Percentiles rank a stretch among this genome's conserved stretches.
Conservation (phyloP, 2,797 vertebrate species). For the Lutjanus argentimaculatus region DNA sequence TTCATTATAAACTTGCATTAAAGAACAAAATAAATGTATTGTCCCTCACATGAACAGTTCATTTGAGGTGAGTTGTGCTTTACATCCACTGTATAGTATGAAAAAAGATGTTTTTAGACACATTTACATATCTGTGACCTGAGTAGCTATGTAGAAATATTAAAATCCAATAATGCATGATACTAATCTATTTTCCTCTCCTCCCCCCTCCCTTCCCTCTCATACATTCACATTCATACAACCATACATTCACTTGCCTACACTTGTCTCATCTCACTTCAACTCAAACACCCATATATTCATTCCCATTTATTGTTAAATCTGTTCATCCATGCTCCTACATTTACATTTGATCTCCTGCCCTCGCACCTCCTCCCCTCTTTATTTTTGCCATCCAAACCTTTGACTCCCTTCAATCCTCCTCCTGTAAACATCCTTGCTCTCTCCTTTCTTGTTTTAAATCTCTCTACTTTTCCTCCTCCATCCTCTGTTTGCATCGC, state of each 20-base stretch:
- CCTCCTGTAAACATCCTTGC: neutral
- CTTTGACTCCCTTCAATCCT: neutral
- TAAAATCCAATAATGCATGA: slow-evolving; percentile 13
- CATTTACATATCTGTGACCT: fast-evolving
- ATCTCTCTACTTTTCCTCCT: neutral
- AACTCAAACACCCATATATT: neutral
- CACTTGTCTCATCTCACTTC: neutral
- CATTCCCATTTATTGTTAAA: slow-evolving; percentile 1
- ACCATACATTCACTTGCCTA: slow-evolving; percentile 7
- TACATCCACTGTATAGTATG: neutral
- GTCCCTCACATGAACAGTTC: neutral
- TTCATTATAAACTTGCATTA: neutral
- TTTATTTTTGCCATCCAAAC: neutral
- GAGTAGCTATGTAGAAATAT: neutral
- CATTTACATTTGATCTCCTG: neutral
- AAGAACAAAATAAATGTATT: neutral
- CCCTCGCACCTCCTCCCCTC: neutral
- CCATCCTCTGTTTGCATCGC: neutral
- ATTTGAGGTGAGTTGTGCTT: slow-evolving; percentile 2
- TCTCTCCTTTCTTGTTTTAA: neutral
- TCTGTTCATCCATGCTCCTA: neutral
- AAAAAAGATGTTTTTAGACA: neutral
- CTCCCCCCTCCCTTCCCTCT: slow-evolving; percentile 24
- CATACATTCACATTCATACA: slow-evolving; percentile 34
- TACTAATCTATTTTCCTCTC: slow-evolving; percentile 49